Base-by-base conservation (phyloP, 2,797 vertebrate genomes). In the Meriones psammophilus region DNA sequence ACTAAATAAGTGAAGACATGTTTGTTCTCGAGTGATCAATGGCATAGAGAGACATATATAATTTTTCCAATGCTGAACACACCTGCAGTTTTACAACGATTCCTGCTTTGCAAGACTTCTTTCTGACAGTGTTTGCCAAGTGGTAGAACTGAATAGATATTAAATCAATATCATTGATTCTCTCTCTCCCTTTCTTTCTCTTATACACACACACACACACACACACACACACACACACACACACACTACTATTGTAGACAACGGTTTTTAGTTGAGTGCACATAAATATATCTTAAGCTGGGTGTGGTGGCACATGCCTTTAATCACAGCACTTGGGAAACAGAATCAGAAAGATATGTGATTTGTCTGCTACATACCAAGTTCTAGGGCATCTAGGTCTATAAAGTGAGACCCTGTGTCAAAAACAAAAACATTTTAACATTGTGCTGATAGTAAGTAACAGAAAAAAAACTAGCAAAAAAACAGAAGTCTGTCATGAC, bases 1-100 rank as follows among this genome's bases (percentile, higher is more conserved):
- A 83, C 94, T 74, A 89, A 96, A 88, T 46, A 56, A n/a, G 68
- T 42, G 54, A 68, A 62, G 28, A 24, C 66, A 73, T 81, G 69
- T 22, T 93, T 88, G 62, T 62, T 36, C 20, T 89, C 54, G 64
- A 39, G n/a, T 15, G 54, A 71, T 69, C 74, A 18, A 6, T 30
- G 28, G 39, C 8, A 36, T 24, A 88, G 12, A 76, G 54, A 66
- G 22, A 30, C 1, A 60, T 50, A 36, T 8, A 30, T 2, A 20
- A 8, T 30, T 91, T 91, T 42, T 30, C 18, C 30, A 42, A 1
- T 36, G 20, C 20, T 50, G n/a, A 80, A 22, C 5, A 58, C 68
- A 71, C 10, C 77, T 83, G 36, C 8, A 83, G 7, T 58, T 93
- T 92, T 84, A 24, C 73, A 39, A 39, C 33, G 46, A n/a, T 28